Conservation (phyloP, 2,113 vertebrate species). For the Scatophagus argus region DNA sequence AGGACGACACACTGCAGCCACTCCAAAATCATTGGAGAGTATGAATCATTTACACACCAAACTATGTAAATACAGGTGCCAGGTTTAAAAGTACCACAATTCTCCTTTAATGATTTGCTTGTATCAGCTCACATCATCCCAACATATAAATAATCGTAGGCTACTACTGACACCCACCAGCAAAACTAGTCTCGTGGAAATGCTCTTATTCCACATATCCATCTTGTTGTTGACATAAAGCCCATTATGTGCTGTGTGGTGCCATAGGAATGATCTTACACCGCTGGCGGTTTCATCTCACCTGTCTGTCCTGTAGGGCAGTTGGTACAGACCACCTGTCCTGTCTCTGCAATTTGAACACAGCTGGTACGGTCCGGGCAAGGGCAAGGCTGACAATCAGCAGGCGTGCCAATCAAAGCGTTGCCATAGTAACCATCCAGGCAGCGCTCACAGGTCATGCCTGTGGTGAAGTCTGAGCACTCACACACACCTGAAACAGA, state of each 20-base stretch:
- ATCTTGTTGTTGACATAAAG: constrained; percentile 19
- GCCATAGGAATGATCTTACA: background rate
- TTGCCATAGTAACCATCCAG: constrained; percentile 90
- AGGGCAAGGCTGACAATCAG: constrained; percentile 90
- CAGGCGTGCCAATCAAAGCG: constrained; percentile 81
- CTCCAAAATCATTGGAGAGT: no score
- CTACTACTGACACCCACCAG: no score
- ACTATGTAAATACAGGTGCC: no score
- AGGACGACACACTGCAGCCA: no score
- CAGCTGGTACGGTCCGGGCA: constrained; percentile 89
- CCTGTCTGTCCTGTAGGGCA: constrained; percentile 91
- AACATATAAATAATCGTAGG: no score
- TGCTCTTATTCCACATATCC: constrained; percentile 2
- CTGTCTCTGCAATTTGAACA: constrained; percentile 74
- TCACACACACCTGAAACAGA: constrained; percentile 87
- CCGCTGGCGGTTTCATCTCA: constrained; percentile 71
- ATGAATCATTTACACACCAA: no score
- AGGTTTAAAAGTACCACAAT: no score
- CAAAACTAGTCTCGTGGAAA: constrained; percentile 13
- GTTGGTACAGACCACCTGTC: constrained; percentile 92
- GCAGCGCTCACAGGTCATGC: constrained; percentile 90
- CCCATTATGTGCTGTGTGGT: constrained; percentile 4
- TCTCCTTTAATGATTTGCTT: no score
- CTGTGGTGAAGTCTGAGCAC: constrained; percentile 90
- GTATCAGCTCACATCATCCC: no score